Percentiles rank a stretch among this genome's conserved stretches.
phyloP scores from a whole-genome alignment of 2,888 invertebrate species.

The Acholoe squamosa region DNA sequence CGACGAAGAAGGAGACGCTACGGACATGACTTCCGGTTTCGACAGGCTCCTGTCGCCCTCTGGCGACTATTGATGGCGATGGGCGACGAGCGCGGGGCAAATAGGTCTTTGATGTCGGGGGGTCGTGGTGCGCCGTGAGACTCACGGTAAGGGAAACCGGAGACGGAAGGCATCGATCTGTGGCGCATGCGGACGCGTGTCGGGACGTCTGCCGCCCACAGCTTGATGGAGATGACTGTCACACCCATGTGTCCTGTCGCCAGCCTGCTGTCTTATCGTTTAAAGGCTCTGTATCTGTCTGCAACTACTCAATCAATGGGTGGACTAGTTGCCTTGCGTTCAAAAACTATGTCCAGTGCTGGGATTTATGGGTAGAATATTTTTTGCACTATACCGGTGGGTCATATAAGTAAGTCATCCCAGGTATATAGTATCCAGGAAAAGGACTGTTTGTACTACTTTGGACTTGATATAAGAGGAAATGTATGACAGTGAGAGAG shows the following conservation, averaged over 20 bases:
- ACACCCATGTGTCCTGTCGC: neutral
- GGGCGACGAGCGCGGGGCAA: too few relatives aligned
- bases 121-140: neutral
- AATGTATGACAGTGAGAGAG: too few relatives aligned
- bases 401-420: too few relatives aligned
- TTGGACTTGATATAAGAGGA: too few relatives aligned
- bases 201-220: neutral
- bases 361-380: too few relatives aligned
- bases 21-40: neutral
- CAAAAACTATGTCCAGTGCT: too few relatives aligned
- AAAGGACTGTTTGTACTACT: too few relatives aligned
- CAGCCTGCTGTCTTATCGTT: neutral
- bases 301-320: too few relatives aligned
- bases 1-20: neutral
- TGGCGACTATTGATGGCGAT: neutral
- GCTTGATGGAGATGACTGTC: neutral
- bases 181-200: neutral
- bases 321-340: too few relatives aligned
- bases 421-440: too few relatives aligned
- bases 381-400: too few relatives aligned
- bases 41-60: neutral
- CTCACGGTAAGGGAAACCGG: neutral
- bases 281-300: too few relatives aligned
- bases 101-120: neutral
- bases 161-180: neutral